phyloP scores from a whole-genome alignment of 1,140 invertebrate species.

The Adelges cooleyi region DNA sequence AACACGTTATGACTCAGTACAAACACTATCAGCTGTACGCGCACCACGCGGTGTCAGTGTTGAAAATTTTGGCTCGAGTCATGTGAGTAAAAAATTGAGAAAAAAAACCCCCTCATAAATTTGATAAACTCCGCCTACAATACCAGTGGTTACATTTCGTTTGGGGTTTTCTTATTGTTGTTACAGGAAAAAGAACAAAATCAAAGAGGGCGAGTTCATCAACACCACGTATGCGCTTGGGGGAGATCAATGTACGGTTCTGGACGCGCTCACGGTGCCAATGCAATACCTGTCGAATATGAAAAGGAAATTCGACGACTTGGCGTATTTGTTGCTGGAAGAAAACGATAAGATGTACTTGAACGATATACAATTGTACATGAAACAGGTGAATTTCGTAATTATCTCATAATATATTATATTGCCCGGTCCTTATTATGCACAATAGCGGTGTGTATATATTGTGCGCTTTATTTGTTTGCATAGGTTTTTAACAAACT shows the following conservation, averaged over 20 bases:
- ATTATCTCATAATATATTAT: too few species aligned
- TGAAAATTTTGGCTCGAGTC: neutral
- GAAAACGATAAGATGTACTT: neutral
- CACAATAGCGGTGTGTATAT: too few species aligned
- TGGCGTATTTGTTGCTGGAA: neutral
- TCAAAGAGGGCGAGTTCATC: neutral
- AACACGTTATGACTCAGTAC: constrained; percentile 17
- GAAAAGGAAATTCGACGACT: constrained; percentile 9
- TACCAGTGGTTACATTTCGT: neutral
- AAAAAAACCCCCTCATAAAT: too few species aligned
- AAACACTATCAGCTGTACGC: constrained; percentile 12
- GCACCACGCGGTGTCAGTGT: neutral
- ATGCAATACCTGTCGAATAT: neutral
- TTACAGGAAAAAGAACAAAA: neutral
- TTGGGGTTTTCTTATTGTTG: neutral
- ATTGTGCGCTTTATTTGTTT: neutral
- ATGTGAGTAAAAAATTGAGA: neutral
- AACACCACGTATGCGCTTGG: neutral
- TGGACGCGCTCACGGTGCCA: neutral
- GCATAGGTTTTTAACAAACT: constrained; percentile 9
- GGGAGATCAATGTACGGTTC: neutral
- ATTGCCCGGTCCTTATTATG: too few species aligned
- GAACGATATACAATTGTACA: neutral
- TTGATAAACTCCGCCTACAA: neutral
- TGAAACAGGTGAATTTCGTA: neutral